Percentiles rank a stretch among this genome's conserved stretches.
phyloP scores from a whole-genome alignment of 2,113 vertebrate genomes.

The Naja naja region DNA sequence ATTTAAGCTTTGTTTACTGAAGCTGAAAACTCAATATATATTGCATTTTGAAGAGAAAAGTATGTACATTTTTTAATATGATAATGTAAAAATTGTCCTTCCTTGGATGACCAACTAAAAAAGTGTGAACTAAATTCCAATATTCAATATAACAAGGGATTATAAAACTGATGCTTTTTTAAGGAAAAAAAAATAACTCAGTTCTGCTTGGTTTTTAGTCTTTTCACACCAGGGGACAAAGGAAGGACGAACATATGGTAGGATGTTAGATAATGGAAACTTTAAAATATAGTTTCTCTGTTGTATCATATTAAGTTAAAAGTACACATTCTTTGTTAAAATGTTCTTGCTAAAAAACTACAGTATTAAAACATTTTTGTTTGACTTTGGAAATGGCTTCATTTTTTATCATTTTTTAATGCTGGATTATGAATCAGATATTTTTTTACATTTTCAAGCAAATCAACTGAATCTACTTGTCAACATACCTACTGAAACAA shows the following conservation, averaged over 20 bases:
- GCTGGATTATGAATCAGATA: not conserved
- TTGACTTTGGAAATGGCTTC: constrained; percentile 75
- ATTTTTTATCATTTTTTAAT: not conserved
- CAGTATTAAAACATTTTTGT: constrained; percentile 81
- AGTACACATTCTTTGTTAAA: constrained; percentile 81
- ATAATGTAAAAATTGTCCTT: constrained; percentile 70
- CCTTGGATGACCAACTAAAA: constrained; percentile 66
- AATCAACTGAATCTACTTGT: not conserved
- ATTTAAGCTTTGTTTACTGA: constrained; percentile 70
- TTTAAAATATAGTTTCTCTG: constrained; percentile 78
- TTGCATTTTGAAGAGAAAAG: constrained; percentile 69
- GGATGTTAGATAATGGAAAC: constrained; percentile 74
- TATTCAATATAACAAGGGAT: constrained; percentile 64
- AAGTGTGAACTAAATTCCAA: constrained; percentile 65
- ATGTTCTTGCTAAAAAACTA: constrained; percentile 83
- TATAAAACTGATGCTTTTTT: constrained; percentile 66
- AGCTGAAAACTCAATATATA: constrained; percentile 68
- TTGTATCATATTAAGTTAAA: constrained; percentile 81
- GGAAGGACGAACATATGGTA: constrained; percentile 71
- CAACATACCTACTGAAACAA: not conserved
- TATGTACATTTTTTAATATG: constrained; percentile 77
- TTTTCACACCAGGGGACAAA: constrained; percentile 61
- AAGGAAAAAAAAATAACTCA: constrained; percentile 29
- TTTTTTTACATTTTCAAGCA: not conserved
- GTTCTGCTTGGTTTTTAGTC: constrained; percentile 73